A percentile compares a stretch with the other conserved stretches of the same genome.
These are phyloP conservation scores for Austrofundulus limnaeus DNA, from an alignment of 2,113 vertebrate genomes.

Conservation along the genomic window DNA sequence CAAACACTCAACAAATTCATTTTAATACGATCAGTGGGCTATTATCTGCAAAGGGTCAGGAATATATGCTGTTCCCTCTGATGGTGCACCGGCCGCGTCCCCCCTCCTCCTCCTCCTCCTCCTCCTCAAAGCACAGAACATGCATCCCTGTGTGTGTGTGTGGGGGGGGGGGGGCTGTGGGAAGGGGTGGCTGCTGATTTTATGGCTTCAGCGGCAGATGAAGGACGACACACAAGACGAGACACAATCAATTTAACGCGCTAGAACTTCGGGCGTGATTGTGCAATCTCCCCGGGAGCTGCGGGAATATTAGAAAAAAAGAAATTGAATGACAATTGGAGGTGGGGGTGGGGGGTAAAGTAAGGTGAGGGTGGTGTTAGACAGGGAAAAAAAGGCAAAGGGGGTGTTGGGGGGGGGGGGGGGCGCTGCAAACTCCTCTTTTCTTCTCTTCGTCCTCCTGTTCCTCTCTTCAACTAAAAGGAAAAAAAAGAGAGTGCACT, in stretches of 20 bases:
- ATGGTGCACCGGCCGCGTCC: conserved; percentile 7
- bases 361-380: conserved; percentile 29
- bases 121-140: neutral
- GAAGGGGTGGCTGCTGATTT: conserved; percentile 46
- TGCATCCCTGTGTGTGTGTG: neutral
- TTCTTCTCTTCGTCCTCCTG: conserved; percentile 65
- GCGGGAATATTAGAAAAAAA: conserved; percentile 53
- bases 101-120: neutral
- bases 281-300: conserved; percentile 72
- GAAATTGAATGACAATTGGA: conserved; percentile 50
- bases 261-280: conserved; percentile 69
- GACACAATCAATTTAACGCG: conserved; percentile 75
- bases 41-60: conserved; percentile 62
- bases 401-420: neutral
- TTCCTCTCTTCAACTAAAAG: conserved; percentile 62
- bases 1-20: conserved; percentile 55
- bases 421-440: conserved; percentile 54
- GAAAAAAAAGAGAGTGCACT: conserved; percentile 31
- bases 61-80: conserved; percentile 61
- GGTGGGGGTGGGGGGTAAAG: conserved; percentile 22
- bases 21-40: conserved; percentile 52
- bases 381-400: neutral
- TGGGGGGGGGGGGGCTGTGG: too few species aligned
- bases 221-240: conserved; percentile 52
- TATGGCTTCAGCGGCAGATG: conserved; percentile 59